Percentiles rank a stretch among this genome's conserved stretches.
These are phyloP conservation scores for Beris morrisii DNA, from an alignment of 2,888 invertebrate genomes.

Conservation along the genomic window DNA sequence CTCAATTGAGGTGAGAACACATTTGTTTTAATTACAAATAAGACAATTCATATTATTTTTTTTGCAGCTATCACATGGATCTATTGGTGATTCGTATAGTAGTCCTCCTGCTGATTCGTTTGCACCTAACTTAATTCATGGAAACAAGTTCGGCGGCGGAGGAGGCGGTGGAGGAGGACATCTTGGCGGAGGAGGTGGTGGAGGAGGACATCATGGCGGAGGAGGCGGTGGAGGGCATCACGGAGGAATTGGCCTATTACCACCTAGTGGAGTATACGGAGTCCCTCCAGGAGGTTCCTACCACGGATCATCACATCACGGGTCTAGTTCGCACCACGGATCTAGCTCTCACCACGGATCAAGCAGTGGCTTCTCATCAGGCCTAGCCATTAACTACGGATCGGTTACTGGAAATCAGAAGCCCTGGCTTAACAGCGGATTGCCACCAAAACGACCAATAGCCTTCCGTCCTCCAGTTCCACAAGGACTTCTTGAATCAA, in stretches of 20 bases:
- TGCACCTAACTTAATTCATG: slow-evolving; percentile 49
- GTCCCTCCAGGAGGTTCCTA: slow-evolving; percentile 39
- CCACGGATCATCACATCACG: background rate
- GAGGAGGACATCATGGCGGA: too few species aligned
- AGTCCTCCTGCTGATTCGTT: slow-evolving; percentile 58
- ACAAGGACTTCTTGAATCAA: slow-evolving; percentile 67
- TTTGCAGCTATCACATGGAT: slow-evolving; percentile 48
- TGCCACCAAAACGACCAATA: slow-evolving; percentile 62
- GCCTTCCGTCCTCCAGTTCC: slow-evolving; percentile 76
- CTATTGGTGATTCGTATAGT: slow-evolving; percentile 51
- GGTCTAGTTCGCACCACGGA: slow-evolving; percentile 27
- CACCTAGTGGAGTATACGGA: slow-evolving; percentile 63
- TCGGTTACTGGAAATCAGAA: slow-evolving; percentile 48
- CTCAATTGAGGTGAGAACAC: slow-evolving; percentile 42
- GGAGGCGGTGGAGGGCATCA: background rate
- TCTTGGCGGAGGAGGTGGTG: background rate
- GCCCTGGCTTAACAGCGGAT: slow-evolving; percentile 45
- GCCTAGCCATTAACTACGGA: slow-evolving; percentile 49
- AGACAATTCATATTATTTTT: slow-evolving; percentile 42
- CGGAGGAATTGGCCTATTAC: slow-evolving; percentile 47
- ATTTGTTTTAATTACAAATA: slow-evolving; percentile 13
- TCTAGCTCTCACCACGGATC: slow-evolving; percentile 36
- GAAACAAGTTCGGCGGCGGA: slow-evolving; percentile 45
- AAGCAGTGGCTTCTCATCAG: slow-evolving; percentile 35
- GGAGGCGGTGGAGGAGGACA: background rate